Conservation (phyloP, 2,797 vertebrate genomes). For the Discoglossus pictus region DNA sequence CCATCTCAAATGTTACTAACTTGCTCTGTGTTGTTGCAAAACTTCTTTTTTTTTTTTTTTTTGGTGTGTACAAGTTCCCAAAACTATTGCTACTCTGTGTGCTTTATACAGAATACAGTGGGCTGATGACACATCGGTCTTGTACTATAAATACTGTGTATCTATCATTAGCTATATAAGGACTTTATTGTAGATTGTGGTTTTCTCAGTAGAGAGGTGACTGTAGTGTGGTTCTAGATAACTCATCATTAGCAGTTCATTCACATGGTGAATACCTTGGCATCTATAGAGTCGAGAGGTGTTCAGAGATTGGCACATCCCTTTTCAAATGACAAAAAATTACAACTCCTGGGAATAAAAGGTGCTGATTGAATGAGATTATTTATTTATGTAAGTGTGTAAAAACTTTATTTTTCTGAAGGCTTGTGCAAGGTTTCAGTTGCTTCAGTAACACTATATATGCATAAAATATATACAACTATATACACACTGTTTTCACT, state of each 20-base stretch:
- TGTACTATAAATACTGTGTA: conserved; percentile 84
- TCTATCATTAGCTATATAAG: conserved; percentile 87
- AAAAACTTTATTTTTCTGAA: conserved; percentile 75
- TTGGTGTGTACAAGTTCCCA: conserved; percentile 81
- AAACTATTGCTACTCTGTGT: conserved; percentile 85
- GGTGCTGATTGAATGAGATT: conserved; percentile 85
- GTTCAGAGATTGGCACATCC: conserved; percentile 80
- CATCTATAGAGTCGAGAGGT: conserved; percentile 80
- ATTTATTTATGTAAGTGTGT: conserved; percentile 77
- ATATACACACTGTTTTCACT: conserved; percentile 69
- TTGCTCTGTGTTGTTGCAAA: conserved; percentile 86
- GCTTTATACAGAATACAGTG: conserved; percentile 78
- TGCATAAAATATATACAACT: conserved; percentile 63
- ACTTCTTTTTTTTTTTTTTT: conserved; percentile 57
- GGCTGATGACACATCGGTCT: conserved; percentile 66
- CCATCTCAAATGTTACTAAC: conserved; percentile 84
- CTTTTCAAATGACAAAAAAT: conserved; percentile 66
- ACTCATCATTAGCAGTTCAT: conserved; percentile 85
- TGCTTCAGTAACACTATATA: conserved; percentile 68
- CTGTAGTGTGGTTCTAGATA: conserved; percentile 85
- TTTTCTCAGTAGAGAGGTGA: conserved; percentile 88
- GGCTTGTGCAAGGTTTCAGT: conserved; percentile 76
- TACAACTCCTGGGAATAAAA: conserved; percentile 78
- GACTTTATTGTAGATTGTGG: conserved; percentile 86
- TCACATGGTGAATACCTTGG: conserved; percentile 82